Evolutionary conservation across 1,140 invertebrate genomes (phyloP), one percentile per base, ranked within the genome.

Genomic region (Drosophila sp.): DNA sequence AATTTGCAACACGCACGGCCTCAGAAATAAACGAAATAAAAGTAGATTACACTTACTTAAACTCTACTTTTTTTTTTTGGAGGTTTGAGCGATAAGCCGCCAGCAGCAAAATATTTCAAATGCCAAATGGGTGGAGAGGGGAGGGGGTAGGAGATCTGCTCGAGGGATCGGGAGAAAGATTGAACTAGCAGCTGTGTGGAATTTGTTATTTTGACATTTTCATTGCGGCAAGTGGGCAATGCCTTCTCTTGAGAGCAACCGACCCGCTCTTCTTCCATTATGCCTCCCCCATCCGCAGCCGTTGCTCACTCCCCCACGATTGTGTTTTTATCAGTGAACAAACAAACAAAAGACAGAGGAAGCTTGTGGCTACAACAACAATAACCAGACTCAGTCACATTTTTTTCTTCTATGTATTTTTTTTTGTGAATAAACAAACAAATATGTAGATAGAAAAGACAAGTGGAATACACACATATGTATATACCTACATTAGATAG

Each of bases 261-360:
- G 29, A 29, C 27, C 11, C 30, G 17, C 56, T 35, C 56, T 35
- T 23, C 23, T 11, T 35, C 54, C 35, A 30, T 30, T 30, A 30
- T 30, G 2, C 11, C 35, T 10, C 35, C 35, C 35, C 5, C 23
- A 4, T 35, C 29, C 11, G 0, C 47, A 7, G 8, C 25, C 3
- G 5, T 54, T 3, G 11, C 41, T 44, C 41, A 3, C 41, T 44
- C 47, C 3, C 54, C 10, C 3, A 11, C 10, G 11, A 41, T 41
- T 41, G 11, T 57, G 29, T 33, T 57, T 58, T 58, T 58, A 58
- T 58, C 56, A 58, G 56, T 23, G 23, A 8, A 58, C 56, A 58
- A 58, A 58, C 56, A 58, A 58, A 58, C 56, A 58, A 58, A 32
- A 58, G 17, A 58, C 56, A 58, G 56, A 58, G 56, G 56, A 58